Evolutionary conservation across 2,888 invertebrate genomes (phyloP), one percentile per base, ranked within the genome.

Genomic region (Mesorhabditis belari): DNA sequence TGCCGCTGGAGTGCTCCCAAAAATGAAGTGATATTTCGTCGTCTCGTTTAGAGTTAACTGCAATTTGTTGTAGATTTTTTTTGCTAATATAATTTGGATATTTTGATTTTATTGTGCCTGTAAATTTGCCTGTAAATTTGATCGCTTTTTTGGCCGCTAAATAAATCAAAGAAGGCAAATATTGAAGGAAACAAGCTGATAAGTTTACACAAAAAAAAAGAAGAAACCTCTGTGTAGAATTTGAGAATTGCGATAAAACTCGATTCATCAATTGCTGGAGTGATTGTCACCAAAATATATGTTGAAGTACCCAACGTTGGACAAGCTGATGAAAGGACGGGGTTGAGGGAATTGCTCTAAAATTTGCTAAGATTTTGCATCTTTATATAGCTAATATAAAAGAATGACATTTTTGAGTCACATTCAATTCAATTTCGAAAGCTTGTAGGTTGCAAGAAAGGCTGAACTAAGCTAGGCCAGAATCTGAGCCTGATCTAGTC

Each of bases 251-350:
- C 55, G 17, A 57, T 62, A 49, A 69, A 69, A 17, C 60, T 63
- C 25, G 52, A 19, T 0, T 63, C 21, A 49, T 62, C 64, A 6
- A 65, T 35, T 4, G 52, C 52, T 2, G 60, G 29, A 9, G 65
- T 53, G 19, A 69, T 61, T n/a, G 71, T 69, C n/a, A 65, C 63
- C 17, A 71, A 49, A 52, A 67, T 58, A 55, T 61, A 69, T 17
- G 71, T 62, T 29, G 65, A 58, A 3, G 69, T 67, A 4, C 71
- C 71, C 26, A 66, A 50, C 9, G 71, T 71, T 6, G 71, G 69
- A 58, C 68, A 71, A 35, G n/a, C n/a, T n/a, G n/a, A n/a, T n/a
- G n/a, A n/a, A n/a, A n/a, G n/a, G n/a, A n/a, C n/a, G n/a, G n/a
- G n/a, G n/a, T n/a, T n/a, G n/a, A n/a, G n/a, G n/a, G n/a, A n/a